Evolutionary conservation across 2,113 vertebrate species (phyloP).

Genomic region (Kobus ellipsiprymnus): DNA sequence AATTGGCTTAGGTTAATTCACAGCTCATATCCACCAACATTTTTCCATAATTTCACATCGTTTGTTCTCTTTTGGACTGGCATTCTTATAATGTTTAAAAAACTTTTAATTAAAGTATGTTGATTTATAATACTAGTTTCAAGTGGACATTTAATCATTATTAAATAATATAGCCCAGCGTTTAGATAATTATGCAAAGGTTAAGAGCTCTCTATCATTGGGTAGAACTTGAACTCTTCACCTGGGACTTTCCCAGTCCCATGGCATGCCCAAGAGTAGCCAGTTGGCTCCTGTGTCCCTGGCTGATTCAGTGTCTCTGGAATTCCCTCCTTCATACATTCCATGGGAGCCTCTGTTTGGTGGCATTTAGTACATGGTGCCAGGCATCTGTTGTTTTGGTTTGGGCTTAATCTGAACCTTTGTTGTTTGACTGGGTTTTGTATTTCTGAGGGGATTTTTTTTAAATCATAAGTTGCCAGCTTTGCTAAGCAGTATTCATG

Average conservation of each 20-base stretch:
- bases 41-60: neutral
- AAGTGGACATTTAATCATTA: neutral
- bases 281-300: neutral
- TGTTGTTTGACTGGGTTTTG: slow-evolving; percentile 18
- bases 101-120: neutral
- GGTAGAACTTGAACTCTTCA: slow-evolving; percentile 6
- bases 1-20: neutral
- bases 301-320: slow-evolving; percentile 29
- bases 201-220: neutral
- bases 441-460: slow-evolving; percentile 1
- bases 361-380: slow-evolving; percentile 30
- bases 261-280: neutral
- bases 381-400: slow-evolving; percentile 59
- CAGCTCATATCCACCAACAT: neutral
- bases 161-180: neutral
- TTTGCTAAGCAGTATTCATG: neutral
- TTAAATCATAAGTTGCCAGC: neutral
- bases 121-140: neutral
- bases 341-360: neutral
- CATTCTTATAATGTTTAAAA: neutral
- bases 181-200: neutral
- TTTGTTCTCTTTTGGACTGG: neutral
- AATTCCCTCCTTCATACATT: slow-evolving; percentile 45
- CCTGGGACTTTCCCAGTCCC: neutral
- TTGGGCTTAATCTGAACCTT: slow-evolving; percentile 1